phyloP scores from a whole-genome alignment of 2,113 vertebrate genomes.

The Alexandromys fortis region DNA sequence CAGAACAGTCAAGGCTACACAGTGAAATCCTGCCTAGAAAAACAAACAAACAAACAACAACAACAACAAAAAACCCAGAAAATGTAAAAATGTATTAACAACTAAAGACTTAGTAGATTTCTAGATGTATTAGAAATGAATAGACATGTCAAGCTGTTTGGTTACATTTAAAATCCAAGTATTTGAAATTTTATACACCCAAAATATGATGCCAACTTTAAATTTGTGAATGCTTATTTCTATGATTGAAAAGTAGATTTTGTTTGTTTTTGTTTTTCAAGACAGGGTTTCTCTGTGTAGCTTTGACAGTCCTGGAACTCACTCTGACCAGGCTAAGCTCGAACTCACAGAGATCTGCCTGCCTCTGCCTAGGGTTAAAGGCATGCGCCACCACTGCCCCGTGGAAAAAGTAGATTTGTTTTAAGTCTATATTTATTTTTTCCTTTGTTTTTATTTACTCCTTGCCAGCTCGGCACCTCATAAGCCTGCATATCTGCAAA shows the following conservation, averaged over 20 bases:
- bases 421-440: neutral
- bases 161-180: constrained; percentile 63
- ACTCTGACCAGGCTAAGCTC: neutral
- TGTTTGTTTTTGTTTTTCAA: neutral
- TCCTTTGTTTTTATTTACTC: constrained; percentile 18
- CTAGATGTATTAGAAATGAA: constrained; percentile 44
- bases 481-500: neutral
- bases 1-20: neutral
- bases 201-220: constrained; percentile 43
- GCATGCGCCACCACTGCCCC: neutral
- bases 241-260: neutral
- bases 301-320: neutral
- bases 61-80: neutral
- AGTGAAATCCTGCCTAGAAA: neutral
- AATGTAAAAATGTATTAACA: constrained; percentile 50
- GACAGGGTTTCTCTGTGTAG: neutral
- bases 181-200: constrained; percentile 54
- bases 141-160: neutral
- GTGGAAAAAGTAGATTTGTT: neutral
- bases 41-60: neutral
- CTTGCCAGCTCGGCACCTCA: constrained; percentile 21
- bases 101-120: constrained; percentile 26
- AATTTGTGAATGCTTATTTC: constrained; percentile 41
- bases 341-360: neutral
- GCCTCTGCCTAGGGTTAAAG: neutral